phyloP scores from a whole-genome alignment of 2,888 invertebrate genomes.

The Drosophila conformis region DNA sequence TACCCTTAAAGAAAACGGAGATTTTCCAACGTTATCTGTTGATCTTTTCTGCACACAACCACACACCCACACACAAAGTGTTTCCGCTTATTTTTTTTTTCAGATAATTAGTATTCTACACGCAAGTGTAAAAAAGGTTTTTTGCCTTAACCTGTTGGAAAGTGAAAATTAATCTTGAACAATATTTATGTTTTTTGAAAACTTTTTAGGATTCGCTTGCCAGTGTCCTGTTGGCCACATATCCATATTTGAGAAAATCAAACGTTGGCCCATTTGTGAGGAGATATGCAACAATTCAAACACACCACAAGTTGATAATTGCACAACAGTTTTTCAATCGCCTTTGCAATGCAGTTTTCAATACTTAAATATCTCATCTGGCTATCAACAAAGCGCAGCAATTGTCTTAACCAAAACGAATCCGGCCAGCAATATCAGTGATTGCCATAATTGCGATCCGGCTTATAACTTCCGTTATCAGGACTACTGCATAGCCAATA shows the following conservation, averaged over 20 bases:
- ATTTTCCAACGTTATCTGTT: neutral
- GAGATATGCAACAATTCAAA: slow-evolving; percentile 58
- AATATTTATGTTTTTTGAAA: neutral
- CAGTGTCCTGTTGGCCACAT: slow-evolving; percentile 82
- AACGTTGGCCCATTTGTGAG: slow-evolving; percentile 76
- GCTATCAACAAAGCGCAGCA: slow-evolving; percentile 45
- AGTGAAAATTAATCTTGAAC: neutral
- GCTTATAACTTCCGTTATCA: slow-evolving; percentile 81
- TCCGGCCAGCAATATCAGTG: slow-evolving; percentile 38
- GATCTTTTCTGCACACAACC: neutral
- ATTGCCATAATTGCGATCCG: slow-evolving; percentile 77
- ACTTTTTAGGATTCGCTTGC: slow-evolving; percentile 85
- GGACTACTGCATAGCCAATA: slow-evolving; percentile 81
- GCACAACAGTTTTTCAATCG: slow-evolving; percentile 28
- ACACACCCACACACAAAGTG: neutral
- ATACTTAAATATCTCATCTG: slow-evolving; percentile 68
- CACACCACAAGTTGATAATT: slow-evolving; percentile 38
- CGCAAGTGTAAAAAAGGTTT: neutral
- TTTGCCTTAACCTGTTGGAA: neutral
- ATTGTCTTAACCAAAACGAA: slow-evolving; percentile 52
- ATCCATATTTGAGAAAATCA: slow-evolving; percentile 74
- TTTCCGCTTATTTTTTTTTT: neutral
- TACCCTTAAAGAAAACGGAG: neutral
- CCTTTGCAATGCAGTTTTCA: slow-evolving; percentile 66
- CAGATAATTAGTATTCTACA: neutral